phyloP scores from a whole-genome alignment of 2,797 vertebrate species.

The Vultur gryphus region DNA sequence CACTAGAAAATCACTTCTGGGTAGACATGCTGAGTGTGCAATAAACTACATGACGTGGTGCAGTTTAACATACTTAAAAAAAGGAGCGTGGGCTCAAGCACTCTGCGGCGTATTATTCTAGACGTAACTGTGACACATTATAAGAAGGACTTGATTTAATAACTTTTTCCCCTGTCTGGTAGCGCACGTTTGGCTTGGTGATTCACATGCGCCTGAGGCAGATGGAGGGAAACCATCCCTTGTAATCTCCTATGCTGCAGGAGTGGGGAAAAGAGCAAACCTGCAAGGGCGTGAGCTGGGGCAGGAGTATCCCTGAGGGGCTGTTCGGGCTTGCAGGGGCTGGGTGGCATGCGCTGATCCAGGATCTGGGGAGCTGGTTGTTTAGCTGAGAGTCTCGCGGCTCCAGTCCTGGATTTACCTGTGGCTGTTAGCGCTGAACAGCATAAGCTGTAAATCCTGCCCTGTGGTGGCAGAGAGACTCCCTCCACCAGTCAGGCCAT shows the following conservation, averaged over 20 bases:
- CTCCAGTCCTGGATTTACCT: not conserved
- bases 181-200: rapidly evolving
- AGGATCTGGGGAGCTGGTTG: not conserved
- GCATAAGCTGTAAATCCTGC: slow-evolving; percentile 19
- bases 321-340: not conserved
- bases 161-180: not conserved
- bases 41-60: not conserved
- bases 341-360: not conserved
- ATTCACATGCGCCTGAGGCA: not conserved
- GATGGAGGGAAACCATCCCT: not conserved
- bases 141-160: not conserved
- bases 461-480: not conserved
- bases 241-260: not conserved
- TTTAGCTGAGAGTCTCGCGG: not conserved
- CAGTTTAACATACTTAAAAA: not conserved
- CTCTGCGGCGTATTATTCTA: not conserved
- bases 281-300: not conserved
- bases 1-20: not conserved
- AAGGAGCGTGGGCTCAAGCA: not conserved
- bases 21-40: not conserved
- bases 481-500: not conserved
- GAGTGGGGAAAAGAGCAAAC: not conserved
- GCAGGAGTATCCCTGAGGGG: not conserved
- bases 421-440: not conserved
- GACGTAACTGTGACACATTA: not conserved